A percentile compares a stretch with the other conserved stretches of the same genome.
phyloP scores from a whole-genome alignment of 2,113 vertebrate species.

The Vulpes vulpes region DNA sequence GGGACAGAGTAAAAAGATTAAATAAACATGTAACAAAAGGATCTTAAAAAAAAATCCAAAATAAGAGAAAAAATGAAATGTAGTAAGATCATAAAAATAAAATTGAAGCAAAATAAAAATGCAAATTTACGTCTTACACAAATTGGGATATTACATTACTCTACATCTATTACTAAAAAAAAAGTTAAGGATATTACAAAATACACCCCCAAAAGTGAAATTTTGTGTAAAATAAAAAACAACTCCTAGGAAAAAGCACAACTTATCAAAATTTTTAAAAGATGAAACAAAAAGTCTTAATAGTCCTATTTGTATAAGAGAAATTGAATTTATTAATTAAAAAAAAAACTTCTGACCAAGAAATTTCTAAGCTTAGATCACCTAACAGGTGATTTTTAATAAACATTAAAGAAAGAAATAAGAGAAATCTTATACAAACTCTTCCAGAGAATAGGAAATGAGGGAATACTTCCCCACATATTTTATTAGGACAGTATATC shows the following conservation, averaged over 20 bases:
- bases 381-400: neutral
- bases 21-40: neutral
- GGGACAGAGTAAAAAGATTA: neutral
- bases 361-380: neutral
- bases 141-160: neutral
- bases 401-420: conserved; percentile 11
- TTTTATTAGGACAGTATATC: neutral
- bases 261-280: neutral
- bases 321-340: neutral
- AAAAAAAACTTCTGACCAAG: neutral
- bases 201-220: neutral
- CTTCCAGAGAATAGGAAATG: neutral
- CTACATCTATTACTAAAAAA: neutral
- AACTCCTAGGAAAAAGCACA: neutral
- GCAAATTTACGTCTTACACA: neutral
- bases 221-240: neutral
- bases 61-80: neutral
- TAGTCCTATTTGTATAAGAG: neutral
- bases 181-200: neutral
- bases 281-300: neutral
- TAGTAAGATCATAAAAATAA: neutral
- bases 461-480: neutral
- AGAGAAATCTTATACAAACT: neutral
- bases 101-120: neutral
- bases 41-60: neutral